Base-by-base conservation (phyloP, 2,888 invertebrate genomes). In the Watsonalla binaria region DNA sequence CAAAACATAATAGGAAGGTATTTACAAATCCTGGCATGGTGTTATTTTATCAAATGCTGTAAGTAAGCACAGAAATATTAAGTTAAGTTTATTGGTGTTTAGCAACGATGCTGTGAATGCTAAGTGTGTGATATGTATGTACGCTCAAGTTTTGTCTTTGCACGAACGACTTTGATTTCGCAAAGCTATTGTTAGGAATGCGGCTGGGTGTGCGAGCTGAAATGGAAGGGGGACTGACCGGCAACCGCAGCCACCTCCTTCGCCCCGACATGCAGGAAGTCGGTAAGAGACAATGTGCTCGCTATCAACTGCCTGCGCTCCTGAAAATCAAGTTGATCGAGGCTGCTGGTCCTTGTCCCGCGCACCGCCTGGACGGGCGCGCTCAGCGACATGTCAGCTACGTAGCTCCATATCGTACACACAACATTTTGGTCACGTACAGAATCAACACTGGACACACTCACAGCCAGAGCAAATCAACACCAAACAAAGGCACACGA, bases 261-360 rank as follows among this genome's bases (percentile, higher is more conserved):
- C 57, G 94, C 93, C 65, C 94, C 94, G 76, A 94, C 94, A 64
- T 95, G 94, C 67, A 96, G 86, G 77, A 97, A 96, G 87, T 97
- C 97, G 65, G 96, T 96, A 59, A 97, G 92, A 62, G 96, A 96
- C 78, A 97, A 84, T 52, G 96, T 96, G 62, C 96, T 96, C 50
- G 97, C 97, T 65, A 97, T 97, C 77, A 97, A 91, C 86, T 96
- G 96, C 72, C 97, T 92, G 83, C 96, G 96, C 92, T 97, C 97
- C 87, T 97, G 96, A 83, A 97, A 97, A 90, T 97, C 97, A 55
- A 97, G 92, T 90, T 96, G 96, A 92, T 96, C 96, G 92, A 96
- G 92, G 78, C 96, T 96, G 85, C 94, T 96, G 89, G 96, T 96
- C 73, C 96, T 85, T 65, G 85, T 84, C 69, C 87, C 88, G 87